Evolutionary conservation across 2,888 invertebrate species (phyloP).

Genomic region (Argyra leucocephala): DNA sequence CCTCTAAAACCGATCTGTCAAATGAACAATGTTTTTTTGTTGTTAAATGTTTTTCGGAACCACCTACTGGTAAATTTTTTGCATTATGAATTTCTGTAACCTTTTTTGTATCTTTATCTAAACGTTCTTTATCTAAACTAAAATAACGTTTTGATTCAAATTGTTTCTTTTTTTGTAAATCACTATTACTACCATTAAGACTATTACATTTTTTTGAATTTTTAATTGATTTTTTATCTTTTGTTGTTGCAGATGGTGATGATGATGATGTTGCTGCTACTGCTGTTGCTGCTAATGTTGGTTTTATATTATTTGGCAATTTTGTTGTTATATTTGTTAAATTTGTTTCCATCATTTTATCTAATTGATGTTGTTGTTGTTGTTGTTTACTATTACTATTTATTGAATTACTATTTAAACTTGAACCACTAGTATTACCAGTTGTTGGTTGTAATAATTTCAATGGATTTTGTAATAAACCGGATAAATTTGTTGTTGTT

Average conservation of each 20-base stretch:
- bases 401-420: constrained; percentile 24
- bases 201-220: constrained; percentile 25
- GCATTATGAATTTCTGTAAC: constrained; percentile 11
- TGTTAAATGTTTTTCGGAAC: constrained; percentile 21
- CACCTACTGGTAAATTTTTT: constrained; percentile 13
- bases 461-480: constrained; percentile 7
- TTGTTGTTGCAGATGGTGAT: constrained; percentile 13
- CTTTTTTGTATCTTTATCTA: constrained; percentile 19
- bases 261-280: not conserved
- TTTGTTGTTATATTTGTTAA: constrained; percentile 19
- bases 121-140: constrained; percentile 28
- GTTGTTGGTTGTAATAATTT: constrained; percentile 19
- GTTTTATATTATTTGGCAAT: constrained; percentile 14
- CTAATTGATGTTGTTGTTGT: no score
- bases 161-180: constrained; percentile 23
- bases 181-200: constrained; percentile 25
- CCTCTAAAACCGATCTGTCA: constrained; percentile 21
- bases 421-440: constrained; percentile 22
- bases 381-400: constrained; percentile 23
- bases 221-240: constrained; percentile 20
- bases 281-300: constrained; percentile 7
- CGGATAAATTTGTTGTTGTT: not conserved
- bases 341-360: constrained; percentile 27
- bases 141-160: constrained; percentile 26
- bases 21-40: constrained; percentile 27